Evolutionary conservation across 2,113 vertebrate species (phyloP), one percentile per base, ranked within the genome.

Genomic region (Phocoena sinus): DNA sequence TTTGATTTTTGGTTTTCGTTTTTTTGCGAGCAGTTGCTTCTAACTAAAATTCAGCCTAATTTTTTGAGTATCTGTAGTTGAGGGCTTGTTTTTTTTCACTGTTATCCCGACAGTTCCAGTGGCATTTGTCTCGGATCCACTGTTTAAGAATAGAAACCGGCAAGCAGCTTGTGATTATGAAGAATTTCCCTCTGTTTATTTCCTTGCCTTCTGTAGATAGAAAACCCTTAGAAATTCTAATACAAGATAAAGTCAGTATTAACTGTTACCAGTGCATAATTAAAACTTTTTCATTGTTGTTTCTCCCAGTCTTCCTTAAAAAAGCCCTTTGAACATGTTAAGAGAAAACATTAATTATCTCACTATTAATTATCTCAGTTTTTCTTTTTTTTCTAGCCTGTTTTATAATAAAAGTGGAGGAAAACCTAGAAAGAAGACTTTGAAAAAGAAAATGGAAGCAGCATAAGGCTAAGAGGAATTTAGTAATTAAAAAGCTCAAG

Each of bases 361-460:
- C 12, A 77, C 28, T 83, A 9, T 80, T 62, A 85, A 53, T 73
- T 84, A 67, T 62, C 38, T 82, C 11, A 9, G 74, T 20, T 77
- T 86, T 87, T 84, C 26, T 74, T 56, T 84, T 74, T 85, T 68
- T 85, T 63, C 41, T 73, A 84, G 65, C 26, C 36, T 76, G 2
- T 23, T 38, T 63, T 93, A 33, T 73, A 74, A 50, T 74, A 79
- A 85, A 95, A 91, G 15, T 97, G 17, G 23, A 77, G 11, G 28
- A 17, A 36, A 71, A 68, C 63, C 26, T 65, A 84, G 63, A 94
- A 47, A 76, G 76, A 83, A 41, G 60, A 36, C 41, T 68, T 95
- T 83, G 62, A 80, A 87, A 91, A 94, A 91, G 73, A 63, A 97
- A 90, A 70, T 89, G 11, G 58, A 86, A 91, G 36, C 23, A 93